A percentile compares a stretch with the other conserved stretches of the same genome.
Conservation (phyloP, 2,888 invertebrate genomes). For the Teleiodes luculella region DNA sequence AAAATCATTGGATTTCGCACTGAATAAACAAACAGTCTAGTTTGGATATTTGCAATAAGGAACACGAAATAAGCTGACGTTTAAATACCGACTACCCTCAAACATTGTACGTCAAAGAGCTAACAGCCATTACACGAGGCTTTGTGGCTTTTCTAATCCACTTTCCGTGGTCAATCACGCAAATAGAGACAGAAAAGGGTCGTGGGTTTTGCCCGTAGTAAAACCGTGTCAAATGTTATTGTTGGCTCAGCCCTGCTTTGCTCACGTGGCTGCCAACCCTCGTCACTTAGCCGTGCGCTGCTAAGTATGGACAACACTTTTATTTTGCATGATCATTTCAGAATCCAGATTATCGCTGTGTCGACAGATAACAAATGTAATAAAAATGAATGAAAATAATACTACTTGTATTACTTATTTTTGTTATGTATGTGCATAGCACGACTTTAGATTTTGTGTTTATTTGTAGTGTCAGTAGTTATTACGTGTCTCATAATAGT, state of each 20-base stretch:
- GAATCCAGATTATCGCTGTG: no score
- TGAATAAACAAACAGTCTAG: no score
- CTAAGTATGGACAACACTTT: background rate
- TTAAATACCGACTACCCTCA: background rate
- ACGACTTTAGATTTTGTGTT: no score
- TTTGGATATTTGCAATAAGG: no score
- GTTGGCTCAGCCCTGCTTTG: background rate
- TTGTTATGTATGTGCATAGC: no score
- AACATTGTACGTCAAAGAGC: background rate
- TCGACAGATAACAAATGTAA: no score
- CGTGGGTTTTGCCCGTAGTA: background rate
- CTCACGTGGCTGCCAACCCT: background rate
- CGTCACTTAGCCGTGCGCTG: background rate
- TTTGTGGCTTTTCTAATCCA: conserved; percentile 3
- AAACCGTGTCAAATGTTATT: background rate
- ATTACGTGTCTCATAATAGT: no score
- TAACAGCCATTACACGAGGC: background rate
- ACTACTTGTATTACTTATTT: no score
- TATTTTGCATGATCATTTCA: background rate
- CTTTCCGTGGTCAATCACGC: conserved; percentile 2
- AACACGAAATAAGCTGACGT: no score
- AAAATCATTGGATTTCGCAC: no score
- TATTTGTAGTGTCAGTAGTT: no score
- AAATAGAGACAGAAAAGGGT: background rate
- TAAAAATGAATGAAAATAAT: no score